Conservation (phyloP, 1,140 invertebrate species). For the Euschistus heros region DNA sequence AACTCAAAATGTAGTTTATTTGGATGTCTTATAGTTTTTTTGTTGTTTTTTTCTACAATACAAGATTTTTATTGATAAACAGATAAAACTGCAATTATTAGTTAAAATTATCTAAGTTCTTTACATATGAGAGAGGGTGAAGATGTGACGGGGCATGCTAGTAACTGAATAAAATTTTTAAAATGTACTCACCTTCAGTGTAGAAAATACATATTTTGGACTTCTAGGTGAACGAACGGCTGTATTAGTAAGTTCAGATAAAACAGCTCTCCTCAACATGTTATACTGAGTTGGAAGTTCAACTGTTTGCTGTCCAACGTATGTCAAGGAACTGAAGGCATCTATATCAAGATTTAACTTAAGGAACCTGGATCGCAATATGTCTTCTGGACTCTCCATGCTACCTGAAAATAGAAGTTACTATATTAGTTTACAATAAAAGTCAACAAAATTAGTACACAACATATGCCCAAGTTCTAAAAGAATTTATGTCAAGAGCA, state of each 20-base stretch:
- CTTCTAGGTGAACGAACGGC: conserved; percentile 54
- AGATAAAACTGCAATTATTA: too few species aligned
- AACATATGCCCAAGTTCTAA: background rate
- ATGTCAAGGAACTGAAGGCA: conserved; percentile 61
- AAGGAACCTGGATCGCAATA: conserved; percentile 50
- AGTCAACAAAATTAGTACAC: background rate
- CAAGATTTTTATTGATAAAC: too few species aligned
- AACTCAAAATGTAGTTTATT: too few species aligned
- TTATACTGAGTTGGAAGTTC: conserved; percentile 45
- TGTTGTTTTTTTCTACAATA: too few species aligned
- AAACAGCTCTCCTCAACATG: conserved; percentile 40
- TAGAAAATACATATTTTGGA: conserved; percentile 52
- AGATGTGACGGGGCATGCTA: too few species aligned
- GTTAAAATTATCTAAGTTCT: too few species aligned
- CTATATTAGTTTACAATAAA: background rate
- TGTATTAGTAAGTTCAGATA: conserved; percentile 52
- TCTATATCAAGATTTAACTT: conserved; percentile 51
- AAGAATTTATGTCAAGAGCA: background rate
- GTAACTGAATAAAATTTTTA: too few species aligned
- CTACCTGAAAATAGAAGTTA: conserved; percentile 35
- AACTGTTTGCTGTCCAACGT: conserved; percentile 51
- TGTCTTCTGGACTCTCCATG: conserved; percentile 51
- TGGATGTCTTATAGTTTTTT: too few species aligned
- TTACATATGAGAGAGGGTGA: too few species aligned
- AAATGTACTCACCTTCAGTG: conserved; percentile 47